Base-by-base conservation (phyloP, 2,888 invertebrate species). In the Dastarcus helophoroides region DNA sequence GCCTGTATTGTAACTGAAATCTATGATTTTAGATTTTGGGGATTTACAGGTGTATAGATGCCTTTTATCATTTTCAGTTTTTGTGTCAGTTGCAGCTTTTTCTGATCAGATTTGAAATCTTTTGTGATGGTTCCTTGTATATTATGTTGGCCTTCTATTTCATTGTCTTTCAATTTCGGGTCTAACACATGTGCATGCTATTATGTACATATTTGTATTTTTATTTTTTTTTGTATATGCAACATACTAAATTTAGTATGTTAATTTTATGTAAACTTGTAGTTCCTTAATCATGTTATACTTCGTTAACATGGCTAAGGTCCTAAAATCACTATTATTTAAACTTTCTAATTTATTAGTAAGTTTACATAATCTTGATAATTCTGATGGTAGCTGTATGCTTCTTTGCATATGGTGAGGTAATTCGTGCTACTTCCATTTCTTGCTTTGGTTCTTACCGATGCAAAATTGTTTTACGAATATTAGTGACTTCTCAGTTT, bases 141-240 rank as follows among this genome's bases (percentile, higher is more conserved):
- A 53, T 46, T 57, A 54, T 59, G 60, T 62, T 62, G 62, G 62
- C 62, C 62, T 62, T 62, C 62, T 61, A 60, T 59, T 56, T 60
- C 56, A 58, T 54, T 51, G 47, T 53, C 51, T 56, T 53, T 58
- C 52, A 55, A 55, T 53, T 55, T 53, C 57, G 54, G 51, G 51
- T 53, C 58, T 60, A 59, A 56, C 54, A 56, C 54, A 33, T 40
- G 35, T 40, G 41, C 39, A 48, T 39, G 42, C 36, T 26, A 30
- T 26, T 16, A 28, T 29, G 15, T 24, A 21, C 16, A 29, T n/a
- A 25, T 35, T 31, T 35, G 32, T 27, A 27, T 23, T 23, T 32
- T 22, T 14, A 27, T 29, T 16, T 29, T 7, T n/a, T 14, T 26
- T n/a, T 33, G 16, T 17, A 36, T 22, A 13, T 29, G 14, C 27